These are phyloP conservation scores for Axinella damicornis DNA, from an alignment of 37 sponge, comb jelly and placozoan genomes.

Conservation along the genomic window DNA sequence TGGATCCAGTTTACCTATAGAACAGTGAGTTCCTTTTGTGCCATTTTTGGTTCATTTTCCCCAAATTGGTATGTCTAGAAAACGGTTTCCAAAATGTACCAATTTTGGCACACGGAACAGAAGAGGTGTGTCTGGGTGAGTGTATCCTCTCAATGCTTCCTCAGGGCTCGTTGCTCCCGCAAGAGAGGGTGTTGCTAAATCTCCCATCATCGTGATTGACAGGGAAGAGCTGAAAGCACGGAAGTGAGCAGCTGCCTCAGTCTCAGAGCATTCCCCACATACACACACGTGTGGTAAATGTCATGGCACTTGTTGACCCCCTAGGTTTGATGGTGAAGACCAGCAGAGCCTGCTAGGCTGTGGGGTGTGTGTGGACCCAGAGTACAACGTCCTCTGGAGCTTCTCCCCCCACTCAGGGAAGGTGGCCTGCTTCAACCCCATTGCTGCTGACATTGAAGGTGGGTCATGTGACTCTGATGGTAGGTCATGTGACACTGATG, in stretches of 20 bases:
- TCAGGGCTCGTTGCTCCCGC: conserved; percentile 28
- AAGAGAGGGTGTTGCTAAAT: not conserved
- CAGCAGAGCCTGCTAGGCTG: conserved; percentile 65
- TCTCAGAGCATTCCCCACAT: too few species aligned
- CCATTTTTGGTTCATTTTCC: too few species aligned
- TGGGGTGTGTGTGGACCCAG: conserved; percentile 76
- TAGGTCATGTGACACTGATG: not conserved
- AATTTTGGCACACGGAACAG: too few species aligned
- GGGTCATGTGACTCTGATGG: not conserved
- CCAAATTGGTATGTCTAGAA: too few species aligned
- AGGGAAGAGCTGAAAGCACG: conserved; percentile 33
- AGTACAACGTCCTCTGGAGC: conserved; percentile 85
- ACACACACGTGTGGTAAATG: too few species aligned
- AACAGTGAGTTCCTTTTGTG: too few species aligned
- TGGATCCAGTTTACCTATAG: too few species aligned
- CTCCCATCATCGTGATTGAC: conserved; percentile 45
- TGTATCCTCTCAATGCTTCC: too few species aligned
- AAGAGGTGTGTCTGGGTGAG: too few species aligned
- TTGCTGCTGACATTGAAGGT: conserved; percentile 75
- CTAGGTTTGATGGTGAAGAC: conserved; percentile 65
- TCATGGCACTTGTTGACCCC: not conserved
- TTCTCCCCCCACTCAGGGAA: conserved; percentile 19
- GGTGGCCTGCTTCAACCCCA: conserved; percentile 77
- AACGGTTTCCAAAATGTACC: too few species aligned
- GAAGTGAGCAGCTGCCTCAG: too few species aligned